These are phyloP conservation scores for Pollicipes pollicipes DNA, from an alignment of 1,140 invertebrate genomes.

Conservation along the genomic window DNA sequence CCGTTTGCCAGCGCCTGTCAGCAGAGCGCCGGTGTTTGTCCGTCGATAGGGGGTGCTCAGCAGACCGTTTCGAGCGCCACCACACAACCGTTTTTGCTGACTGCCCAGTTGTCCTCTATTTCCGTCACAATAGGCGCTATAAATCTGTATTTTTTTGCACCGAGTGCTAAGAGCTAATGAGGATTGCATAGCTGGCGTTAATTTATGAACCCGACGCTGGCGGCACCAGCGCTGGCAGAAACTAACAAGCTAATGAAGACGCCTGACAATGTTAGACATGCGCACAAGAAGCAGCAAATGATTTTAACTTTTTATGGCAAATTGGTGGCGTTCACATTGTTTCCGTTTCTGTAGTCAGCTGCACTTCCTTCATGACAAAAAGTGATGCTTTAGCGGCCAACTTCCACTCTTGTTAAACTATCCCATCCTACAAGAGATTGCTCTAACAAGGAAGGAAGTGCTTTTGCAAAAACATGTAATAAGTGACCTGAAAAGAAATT, in stretches of 20 bases:
- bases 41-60: background rate
- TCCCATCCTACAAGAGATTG: no score
- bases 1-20: background rate
- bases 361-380: background rate
- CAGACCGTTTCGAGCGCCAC: background rate
- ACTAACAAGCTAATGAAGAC: background rate
- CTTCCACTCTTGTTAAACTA: background rate
- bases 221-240: no score
- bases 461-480: no score
- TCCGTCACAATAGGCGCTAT: conserved; percentile 1
- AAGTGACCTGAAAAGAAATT: no score
- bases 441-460: no score
- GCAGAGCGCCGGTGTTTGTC: background rate
- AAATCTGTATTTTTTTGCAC: background rate
- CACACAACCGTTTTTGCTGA: background rate
- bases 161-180: background rate
- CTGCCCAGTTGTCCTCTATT: background rate
- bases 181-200: background rate
- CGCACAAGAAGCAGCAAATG: background rate
- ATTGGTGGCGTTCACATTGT: background rate
- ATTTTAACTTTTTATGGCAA: conserved; percentile 1
- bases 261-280: background rate
- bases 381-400: background rate
- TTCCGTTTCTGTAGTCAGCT: background rate
- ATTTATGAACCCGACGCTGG: background rate